phyloP scores from a whole-genome alignment of 2,113 vertebrate genomes.

The Fregata magnificens region DNA sequence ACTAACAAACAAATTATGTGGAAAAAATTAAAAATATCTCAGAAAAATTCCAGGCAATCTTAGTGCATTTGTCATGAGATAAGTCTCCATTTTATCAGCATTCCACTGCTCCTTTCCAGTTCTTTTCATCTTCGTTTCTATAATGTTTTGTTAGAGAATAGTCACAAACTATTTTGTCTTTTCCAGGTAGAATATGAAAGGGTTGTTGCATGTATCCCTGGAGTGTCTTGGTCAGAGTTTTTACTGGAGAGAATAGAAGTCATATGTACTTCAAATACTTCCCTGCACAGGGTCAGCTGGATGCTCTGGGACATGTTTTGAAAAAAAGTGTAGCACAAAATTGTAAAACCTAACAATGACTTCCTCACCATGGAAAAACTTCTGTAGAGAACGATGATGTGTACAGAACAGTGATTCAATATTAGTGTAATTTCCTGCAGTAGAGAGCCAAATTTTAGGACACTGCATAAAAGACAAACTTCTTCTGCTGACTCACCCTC shows the following conservation, averaged over 20 bases:
- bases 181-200: neutral
- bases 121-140: neutral
- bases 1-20: neutral
- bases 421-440: constrained; percentile 21
- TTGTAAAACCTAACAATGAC: neutral
- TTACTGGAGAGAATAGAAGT: neutral
- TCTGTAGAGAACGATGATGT: neutral
- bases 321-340: neutral
- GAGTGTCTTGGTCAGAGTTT: neutral
- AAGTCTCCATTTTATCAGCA: neutral
- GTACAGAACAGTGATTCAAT: neutral
- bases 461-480: neutral
- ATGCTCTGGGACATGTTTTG: neutral
- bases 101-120: neutral
- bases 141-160: neutral
- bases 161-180: neutral
- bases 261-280: neutral
- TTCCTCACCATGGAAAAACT: constrained; percentile 6
- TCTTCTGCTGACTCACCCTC: constrained; percentile 2
- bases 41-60: neutral
- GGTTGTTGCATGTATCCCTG: neutral
- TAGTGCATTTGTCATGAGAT: neutral
- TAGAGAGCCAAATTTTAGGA: neutral
- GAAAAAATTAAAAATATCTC: neutral
- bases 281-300: neutral